Conservation (phyloP, 92 coral and sea anemone species). For the Heteractis magnifica region DNA sequence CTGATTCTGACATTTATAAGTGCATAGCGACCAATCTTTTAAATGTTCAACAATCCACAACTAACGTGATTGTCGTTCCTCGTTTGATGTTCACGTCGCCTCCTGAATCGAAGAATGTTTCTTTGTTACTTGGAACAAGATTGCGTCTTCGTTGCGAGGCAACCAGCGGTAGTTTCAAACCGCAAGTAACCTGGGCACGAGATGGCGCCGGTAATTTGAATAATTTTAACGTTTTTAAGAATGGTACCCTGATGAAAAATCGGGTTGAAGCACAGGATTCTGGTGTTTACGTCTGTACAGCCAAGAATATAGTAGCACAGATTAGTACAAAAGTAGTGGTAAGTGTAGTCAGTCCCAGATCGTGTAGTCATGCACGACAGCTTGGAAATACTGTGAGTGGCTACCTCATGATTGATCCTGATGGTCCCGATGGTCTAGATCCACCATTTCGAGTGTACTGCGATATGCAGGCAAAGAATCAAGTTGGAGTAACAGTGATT, state of each 20-base stretch:
- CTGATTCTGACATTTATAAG: conserved; percentile 32
- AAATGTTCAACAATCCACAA: background rate
- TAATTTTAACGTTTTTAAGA: background rate
- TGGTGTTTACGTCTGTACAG: conserved; percentile 45
- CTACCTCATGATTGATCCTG: conserved; percentile 34
- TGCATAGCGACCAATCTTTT: conserved; percentile 30
- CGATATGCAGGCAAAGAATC: conserved; percentile 49
- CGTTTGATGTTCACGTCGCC: conserved; percentile 9
- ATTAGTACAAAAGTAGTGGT: conserved; percentile 33
- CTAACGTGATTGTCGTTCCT: conserved; percentile 34
- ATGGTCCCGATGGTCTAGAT: conserved; percentile 27
- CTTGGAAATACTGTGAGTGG: conserved; percentile 38
- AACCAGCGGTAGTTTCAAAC: conserved; percentile 27
- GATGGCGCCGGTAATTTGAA: background rate
- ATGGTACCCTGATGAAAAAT: conserved; percentile 4
- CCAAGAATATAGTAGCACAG: conserved; percentile 37
- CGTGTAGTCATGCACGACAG: conserved; percentile 44
- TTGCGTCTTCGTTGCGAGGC: conserved; percentile 33
- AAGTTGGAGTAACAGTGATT: conserved; percentile 45
- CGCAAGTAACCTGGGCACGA: conserved; percentile 24
- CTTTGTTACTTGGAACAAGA: background rate
- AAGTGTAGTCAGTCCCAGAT: conserved; percentile 28
- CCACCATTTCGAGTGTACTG: conserved; percentile 50
- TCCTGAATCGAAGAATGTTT: conserved; percentile 12
- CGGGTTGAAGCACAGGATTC: conserved; percentile 29